Evolutionary conservation across 1,140 invertebrate genomes (phyloP).

Genomic region (Oryzaephilus surinamensis): DNA sequence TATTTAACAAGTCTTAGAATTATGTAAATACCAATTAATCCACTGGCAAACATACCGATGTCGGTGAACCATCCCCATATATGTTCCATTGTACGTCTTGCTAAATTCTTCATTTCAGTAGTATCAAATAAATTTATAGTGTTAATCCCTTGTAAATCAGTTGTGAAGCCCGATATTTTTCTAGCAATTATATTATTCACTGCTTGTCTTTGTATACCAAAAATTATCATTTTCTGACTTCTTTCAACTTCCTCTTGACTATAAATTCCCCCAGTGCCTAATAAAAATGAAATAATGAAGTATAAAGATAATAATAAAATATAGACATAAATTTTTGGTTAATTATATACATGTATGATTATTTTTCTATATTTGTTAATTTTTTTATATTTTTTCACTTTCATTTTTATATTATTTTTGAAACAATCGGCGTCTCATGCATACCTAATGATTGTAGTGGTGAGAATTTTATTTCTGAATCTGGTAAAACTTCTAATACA

Average conservation of each 20-base stretch:
- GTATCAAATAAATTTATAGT: conserved; percentile 1
- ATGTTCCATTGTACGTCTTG: neutral
- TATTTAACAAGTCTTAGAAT: conserved; percentile 4
- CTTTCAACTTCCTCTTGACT: conserved; percentile 8
- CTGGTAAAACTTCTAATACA: conserved; percentile 13
- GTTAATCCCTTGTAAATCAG: conserved; percentile 2
- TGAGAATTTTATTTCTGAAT: no score
- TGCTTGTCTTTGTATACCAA: conserved; percentile 7
- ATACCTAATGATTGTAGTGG: no score
- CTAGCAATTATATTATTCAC: conserved; percentile 8
- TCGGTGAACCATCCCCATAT: conserved; percentile 12
- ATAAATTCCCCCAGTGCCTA: conserved; percentile 7
- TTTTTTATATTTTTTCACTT: conserved; percentile 6
- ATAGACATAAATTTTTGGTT: no score
- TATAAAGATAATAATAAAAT: no score
- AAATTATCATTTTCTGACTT: conserved; percentile 7
- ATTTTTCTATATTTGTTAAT: no score
- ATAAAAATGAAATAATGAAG: no score
- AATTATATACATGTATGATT: no score
- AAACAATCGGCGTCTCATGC: neutral
- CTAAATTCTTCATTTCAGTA: conserved; percentile 3
- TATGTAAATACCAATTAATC: conserved; percentile 7
- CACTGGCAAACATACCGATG: conserved; percentile 7
- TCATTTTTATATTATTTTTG: conserved; percentile 2
- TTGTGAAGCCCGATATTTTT: conserved; percentile 3